These are phyloP conservation scores for Drosophila recens DNA, from an alignment of 2,888 invertebrate genomes.

Conservation along the genomic window DNA sequence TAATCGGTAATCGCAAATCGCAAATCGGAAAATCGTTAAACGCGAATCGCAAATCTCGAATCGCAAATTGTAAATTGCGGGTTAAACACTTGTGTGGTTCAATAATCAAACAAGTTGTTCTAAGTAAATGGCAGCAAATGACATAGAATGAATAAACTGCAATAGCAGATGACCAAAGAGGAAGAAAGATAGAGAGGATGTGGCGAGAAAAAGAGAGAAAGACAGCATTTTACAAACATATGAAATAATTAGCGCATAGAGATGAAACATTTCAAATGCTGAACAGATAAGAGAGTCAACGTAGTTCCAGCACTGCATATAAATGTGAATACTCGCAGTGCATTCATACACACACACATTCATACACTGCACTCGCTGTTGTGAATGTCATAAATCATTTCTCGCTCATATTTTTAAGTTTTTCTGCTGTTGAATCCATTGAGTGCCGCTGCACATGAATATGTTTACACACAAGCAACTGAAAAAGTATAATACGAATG, in stretches of 20 bases:
- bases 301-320: slow-evolving; percentile 17
- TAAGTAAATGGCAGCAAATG: slow-evolving; percentile 56
- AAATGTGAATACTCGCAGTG: slow-evolving; percentile 33
- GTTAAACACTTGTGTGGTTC: slow-evolving; percentile 69
- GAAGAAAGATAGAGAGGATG: neutral
- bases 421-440: slow-evolving; percentile 56
- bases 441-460: slow-evolving; percentile 60
- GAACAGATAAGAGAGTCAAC: slow-evolving; percentile 50
- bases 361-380: slow-evolving; percentile 31
- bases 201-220: slow-evolving; percentile 21
- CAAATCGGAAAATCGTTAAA: slow-evolving; percentile 40
- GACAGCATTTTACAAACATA: slow-evolving; percentile 57
- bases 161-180: slow-evolving; percentile 21
- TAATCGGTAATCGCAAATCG: slow-evolving; percentile 57
- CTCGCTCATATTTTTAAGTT: slow-evolving; percentile 77
- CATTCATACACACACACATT: slow-evolving; percentile 24
- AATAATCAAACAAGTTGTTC: slow-evolving; percentile 81
- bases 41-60: slow-evolving; percentile 47
- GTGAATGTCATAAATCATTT: slow-evolving; percentile 80
- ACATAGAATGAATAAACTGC: slow-evolving; percentile 45
- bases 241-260: slow-evolving; percentile 79
- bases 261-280: slow-evolving; percentile 66
- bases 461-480: slow-evolving; percentile 38
- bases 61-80: slow-evolving; percentile 39
- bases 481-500: slow-evolving; percentile 12